Base-by-base conservation (phyloP, 2,888 invertebrate genomes). In the Drosophila multiciliata region DNA sequence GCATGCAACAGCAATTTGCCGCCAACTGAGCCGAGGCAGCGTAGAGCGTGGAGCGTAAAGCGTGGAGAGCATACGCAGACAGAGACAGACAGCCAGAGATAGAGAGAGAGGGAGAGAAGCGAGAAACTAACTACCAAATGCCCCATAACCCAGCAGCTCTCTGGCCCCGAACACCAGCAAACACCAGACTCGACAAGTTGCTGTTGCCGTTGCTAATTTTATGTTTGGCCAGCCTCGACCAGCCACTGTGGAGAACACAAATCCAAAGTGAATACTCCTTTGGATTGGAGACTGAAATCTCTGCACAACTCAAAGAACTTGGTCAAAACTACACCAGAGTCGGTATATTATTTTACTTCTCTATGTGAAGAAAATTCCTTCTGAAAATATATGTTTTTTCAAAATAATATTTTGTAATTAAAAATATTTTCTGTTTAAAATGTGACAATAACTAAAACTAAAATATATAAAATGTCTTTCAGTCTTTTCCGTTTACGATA, bases 1-100 rank as follows among this genome's bases (percentile, higher is more conserved):
- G 60, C 89, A 89, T 87, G 84, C 89, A 84, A 84, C 87, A 89
- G 87, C 89, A 84, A 84, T 84, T 84, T 84, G 84, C 84, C 89
- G 87, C 89, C 87, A 87, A 85, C 74, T 85, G 81, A 74, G 84
- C 66, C 79, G 75, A 75, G 76, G 80, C 75, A 85, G 12, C 38
- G 17, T 17, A 38, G 35, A 53, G 72, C 73, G 66, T 78, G 57
- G 33, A 80, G 77, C 64, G 50, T 72, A 63, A 62, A 73, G 66
- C 73, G 79, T 78, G 76, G 69, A 80, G 80, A 73, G 73, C 73
- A 69, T 62, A 58, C 32, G 42, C 9, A 50, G 33, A n/a, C 40
- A 17, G 17, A 26, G 26, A 26, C 26, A 49, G 69, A 15, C 23
- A 45, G 15, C 15, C 23, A 23, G 4, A 45, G 8, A 45, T 23